A percentile compares a stretch with the other conserved stretches of the same genome.
Evolutionary conservation across 2,113 vertebrate species (phyloP).

Genomic region (Protomyctophum bolini): DNA sequence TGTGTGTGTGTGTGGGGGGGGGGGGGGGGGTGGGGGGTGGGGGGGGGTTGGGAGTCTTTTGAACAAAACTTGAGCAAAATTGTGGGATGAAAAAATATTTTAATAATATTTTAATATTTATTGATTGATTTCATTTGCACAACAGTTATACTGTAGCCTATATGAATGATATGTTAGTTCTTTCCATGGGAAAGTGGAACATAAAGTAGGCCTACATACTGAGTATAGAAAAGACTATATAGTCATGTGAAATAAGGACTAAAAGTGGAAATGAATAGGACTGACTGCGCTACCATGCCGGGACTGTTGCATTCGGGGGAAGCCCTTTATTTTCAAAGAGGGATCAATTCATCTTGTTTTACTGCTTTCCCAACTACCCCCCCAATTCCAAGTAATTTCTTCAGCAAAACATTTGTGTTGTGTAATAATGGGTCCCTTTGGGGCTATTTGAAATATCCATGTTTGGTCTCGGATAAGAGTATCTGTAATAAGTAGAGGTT

Average conservation of each 20-base stretch:
- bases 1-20: not conserved
- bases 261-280: not conserved
- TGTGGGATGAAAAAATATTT: too few relatives aligned
- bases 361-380: slow-evolving; percentile 22
- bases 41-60: too few relatives aligned
- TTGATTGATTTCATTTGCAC: too few relatives aligned
- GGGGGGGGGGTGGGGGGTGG: too few relatives aligned
- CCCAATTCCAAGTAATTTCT: slow-evolving; percentile 33
- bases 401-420: slow-evolving; percentile 30
- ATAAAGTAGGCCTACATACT: too few relatives aligned
- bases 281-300: not conserved
- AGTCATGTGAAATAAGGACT: too few relatives aligned
- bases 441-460: slow-evolving; percentile 21
- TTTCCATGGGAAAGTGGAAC: too few relatives aligned
- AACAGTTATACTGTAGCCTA: too few relatives aligned
- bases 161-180: too few relatives aligned
- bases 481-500: slow-evolving; percentile 23
- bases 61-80: too few relatives aligned
- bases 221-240: too few relatives aligned
- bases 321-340: slow-evolving; percentile 43
- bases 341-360: slow-evolving; percentile 56
- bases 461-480: slow-evolving; percentile 11
- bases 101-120: too few relatives aligned
- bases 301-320: slow-evolving; percentile 18
- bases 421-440: slow-evolving; percentile 47